Base-by-base conservation (phyloP, 2,797 vertebrate species). In the Aeoliscus strigatus region DNA sequence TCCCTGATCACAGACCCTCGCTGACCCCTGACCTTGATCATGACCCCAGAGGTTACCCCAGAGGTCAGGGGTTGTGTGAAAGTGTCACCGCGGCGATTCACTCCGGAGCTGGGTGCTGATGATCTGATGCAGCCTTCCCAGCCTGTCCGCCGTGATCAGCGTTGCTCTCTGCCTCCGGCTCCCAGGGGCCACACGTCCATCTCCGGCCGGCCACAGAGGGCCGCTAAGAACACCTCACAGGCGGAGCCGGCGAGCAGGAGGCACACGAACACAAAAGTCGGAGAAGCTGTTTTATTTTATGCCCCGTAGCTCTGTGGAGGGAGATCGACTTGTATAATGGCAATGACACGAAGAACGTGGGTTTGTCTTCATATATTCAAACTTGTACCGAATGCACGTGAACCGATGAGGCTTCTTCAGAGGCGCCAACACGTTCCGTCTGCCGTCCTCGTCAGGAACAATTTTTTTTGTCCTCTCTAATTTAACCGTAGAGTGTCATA, bases 1-100 rank as follows among this genome's bases (percentile, higher is more conserved):
- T 49, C 30, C 39, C 33, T 44, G 79, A 80, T 80, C 70, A 58
- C 56, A 56, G 80, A 75, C 80, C 81, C 80, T 61, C 1, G 9
- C 66, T 75, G 78, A 86, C 82, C 86, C 82, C 62, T 82, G 84
- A 87, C 84, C 82, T 85, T 86, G 79, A 78, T 85, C 73, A 63
- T 84, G 82, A 86, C 82, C 82, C 79, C 24, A 11, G 66, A 79
- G 73, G 67, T 78, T 70, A 73, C 58, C 60, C 60, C 18, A 29
- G 51, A 56, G 85, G 83, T 85, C 76, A 86, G 70, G 84, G 87
- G 87, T 86, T 87, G 85, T 89, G 87, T 87, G 87, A 87, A 89
- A 83, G 74, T 82, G 78, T 77, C 75, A 75, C 60, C 14, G 73
- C 67, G 46, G 70, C 70, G 62, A 77, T 87, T 88, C 83, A 81